Evolutionary conservation across 1,140 invertebrate species (phyloP).

Genomic region (Akabosia matsudoensis): DNA sequence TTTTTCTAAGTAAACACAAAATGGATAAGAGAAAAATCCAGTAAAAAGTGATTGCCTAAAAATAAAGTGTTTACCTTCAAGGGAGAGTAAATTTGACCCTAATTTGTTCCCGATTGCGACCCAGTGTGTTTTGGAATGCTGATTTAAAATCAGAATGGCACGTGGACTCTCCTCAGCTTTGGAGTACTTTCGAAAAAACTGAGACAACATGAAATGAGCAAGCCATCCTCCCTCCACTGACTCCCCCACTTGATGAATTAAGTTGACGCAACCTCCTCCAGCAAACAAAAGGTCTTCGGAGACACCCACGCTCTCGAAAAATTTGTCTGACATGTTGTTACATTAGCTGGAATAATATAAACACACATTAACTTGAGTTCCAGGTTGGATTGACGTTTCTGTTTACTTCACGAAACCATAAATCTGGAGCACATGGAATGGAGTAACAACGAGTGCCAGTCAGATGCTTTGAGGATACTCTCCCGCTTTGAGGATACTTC

Average conservation of each 20-base stretch:
- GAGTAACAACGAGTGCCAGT: too few species aligned
- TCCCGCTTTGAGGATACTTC: too few species aligned
- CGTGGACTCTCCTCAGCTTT: not conserved
- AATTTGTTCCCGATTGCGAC: conserved; percentile 26
- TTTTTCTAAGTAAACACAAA: not conserved
- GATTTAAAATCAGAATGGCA: conserved; percentile 27
- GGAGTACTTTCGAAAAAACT: conserved; percentile 16
- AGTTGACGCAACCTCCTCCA: not conserved
- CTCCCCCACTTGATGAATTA: conserved; percentile 23
- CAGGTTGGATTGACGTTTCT: too few species aligned
- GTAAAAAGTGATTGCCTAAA: not conserved
- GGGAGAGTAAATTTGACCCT: conserved; percentile 16
- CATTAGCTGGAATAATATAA: too few species aligned
- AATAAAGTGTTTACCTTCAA: not conserved
- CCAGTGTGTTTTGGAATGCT: conserved; percentile 28
- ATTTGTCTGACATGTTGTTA: conserved; percentile 28
- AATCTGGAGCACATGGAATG: too few species aligned
- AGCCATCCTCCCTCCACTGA: conserved; percentile 33
- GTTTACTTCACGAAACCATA: too few species aligned
- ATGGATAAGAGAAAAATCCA: not conserved
- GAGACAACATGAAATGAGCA: conserved; percentile 21
- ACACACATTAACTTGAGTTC: too few species aligned
- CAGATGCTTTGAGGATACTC: too few species aligned
- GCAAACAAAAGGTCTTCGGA: not conserved
- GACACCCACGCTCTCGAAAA: conserved; percentile 23